Conservation (phyloP, 2,113 vertebrate genomes). For the Turnix velox region DNA sequence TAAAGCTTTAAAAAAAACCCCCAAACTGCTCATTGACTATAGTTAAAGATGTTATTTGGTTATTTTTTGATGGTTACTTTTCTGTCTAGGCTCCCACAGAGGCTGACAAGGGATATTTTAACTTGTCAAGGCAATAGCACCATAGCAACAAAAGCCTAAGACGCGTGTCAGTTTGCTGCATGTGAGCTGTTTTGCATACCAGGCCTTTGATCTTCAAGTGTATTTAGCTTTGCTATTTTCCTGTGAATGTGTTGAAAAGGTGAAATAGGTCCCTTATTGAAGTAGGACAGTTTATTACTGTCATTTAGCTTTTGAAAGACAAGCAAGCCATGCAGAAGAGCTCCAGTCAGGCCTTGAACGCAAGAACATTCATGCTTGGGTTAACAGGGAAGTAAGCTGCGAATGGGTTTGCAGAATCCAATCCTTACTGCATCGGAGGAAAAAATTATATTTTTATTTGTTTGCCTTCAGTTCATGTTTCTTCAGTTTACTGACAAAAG, state of each 20-base stretch:
- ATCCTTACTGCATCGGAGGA: rapidly evolving
- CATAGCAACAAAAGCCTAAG: background rate
- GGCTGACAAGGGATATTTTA: background rate
- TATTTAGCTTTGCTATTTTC: background rate
- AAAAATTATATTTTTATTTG: background rate
- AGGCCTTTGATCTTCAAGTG: constrained; percentile 3
- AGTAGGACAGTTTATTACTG: background rate
- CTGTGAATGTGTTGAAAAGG: background rate
- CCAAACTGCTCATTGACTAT: background rate
- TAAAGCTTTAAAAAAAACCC: background rate
- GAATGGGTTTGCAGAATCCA: background rate
- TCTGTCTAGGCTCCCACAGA: background rate
- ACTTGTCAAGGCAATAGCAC: background rate
- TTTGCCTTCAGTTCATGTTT: background rate
- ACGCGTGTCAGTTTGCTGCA: background rate
- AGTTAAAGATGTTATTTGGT: background rate
- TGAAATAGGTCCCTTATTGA: background rate
- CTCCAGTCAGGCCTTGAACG: background rate
- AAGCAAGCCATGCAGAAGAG: background rate
- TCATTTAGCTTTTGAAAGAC: constrained; percentile 1
- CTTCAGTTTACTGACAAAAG: background rate
- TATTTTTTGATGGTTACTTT: background rate
- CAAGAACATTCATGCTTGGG: background rate
- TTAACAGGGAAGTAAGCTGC: background rate
- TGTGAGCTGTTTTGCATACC: background rate